Evolutionary conservation across 2,797 vertebrate genomes (phyloP).

Genomic region (Miopithecus talapoin): DNA sequence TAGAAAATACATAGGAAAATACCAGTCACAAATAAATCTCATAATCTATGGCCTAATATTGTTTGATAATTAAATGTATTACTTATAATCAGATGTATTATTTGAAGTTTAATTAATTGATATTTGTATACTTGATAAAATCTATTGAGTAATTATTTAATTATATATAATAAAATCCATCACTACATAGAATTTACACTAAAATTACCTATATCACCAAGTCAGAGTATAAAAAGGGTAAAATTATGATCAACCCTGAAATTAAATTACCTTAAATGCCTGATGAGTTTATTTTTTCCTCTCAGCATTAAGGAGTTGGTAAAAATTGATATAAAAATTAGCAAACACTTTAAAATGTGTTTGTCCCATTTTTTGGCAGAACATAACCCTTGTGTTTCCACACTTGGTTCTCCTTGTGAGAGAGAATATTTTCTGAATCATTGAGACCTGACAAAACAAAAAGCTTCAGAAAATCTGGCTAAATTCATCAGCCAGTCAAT

Average conservation of each 20-base stretch:
- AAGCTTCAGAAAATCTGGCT: not conserved
- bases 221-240: not conserved
- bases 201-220: not conserved
- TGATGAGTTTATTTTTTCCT: not conserved
- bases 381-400: not conserved
- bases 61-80: not conserved
- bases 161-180: not conserved
- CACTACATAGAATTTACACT: not conserved
- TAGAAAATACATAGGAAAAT: not conserved
- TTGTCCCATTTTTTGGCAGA: not conserved
- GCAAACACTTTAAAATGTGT: not conserved
- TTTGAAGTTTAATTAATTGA: not conserved
- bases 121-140: not conserved
- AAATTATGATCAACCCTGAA: not conserved
- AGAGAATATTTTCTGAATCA: slow-evolving; percentile 26
- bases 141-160: not conserved
- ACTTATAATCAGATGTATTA: not conserved
- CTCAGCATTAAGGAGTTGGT: not conserved
- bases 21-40: not conserved
- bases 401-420: not conserved
- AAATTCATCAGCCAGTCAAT: not conserved
- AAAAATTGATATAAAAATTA: not conserved
- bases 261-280: not conserved
- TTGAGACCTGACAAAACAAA: slow-evolving; percentile 3
- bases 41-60: not conserved